Conservation (phyloP, 2,888 invertebrate genomes). For the Apodemia mormo region DNA sequence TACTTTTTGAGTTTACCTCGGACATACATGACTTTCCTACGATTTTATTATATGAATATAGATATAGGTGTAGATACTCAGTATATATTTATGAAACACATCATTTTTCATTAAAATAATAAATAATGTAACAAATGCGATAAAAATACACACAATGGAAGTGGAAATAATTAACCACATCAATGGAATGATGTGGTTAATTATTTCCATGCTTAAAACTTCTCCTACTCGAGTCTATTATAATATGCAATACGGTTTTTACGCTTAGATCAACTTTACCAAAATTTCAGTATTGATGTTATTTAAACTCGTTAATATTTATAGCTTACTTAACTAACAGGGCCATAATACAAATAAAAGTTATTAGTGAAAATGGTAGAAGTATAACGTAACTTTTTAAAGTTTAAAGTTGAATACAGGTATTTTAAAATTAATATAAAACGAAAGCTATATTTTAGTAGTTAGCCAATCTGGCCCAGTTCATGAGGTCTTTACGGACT, state of each 20-base stretch:
- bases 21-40: too few relatives aligned
- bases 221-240: background rate
- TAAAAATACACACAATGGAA: background rate
- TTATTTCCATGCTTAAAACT: background rate
- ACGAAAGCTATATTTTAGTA: too few relatives aligned
- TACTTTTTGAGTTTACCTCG: too few relatives aligned
- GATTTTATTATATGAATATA: too few relatives aligned
- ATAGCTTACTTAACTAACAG: constrained; percentile 5
- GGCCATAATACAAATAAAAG: background rate
- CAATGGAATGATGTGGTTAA: constrained; percentile 6
- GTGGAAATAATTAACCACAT: too few relatives aligned
- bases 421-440: too few relatives aligned
- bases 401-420: background rate
- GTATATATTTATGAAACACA: too few relatives aligned
- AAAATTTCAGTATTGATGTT: constrained; percentile 13
- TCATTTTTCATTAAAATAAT: too few relatives aligned
- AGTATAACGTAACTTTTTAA: background rate
- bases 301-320: background rate
- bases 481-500: too few relatives aligned
- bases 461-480: too few relatives aligned
- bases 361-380: background rate
- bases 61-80: too few relatives aligned
- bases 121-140: background rate
- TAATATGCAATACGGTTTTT: constrained; percentile 15
- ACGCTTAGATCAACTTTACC: constrained; percentile 1